Percentiles rank a stretch among this genome's conserved stretches.
Conservation (phyloP, 1,140 invertebrate species). For the Aplysia californica region DNA sequence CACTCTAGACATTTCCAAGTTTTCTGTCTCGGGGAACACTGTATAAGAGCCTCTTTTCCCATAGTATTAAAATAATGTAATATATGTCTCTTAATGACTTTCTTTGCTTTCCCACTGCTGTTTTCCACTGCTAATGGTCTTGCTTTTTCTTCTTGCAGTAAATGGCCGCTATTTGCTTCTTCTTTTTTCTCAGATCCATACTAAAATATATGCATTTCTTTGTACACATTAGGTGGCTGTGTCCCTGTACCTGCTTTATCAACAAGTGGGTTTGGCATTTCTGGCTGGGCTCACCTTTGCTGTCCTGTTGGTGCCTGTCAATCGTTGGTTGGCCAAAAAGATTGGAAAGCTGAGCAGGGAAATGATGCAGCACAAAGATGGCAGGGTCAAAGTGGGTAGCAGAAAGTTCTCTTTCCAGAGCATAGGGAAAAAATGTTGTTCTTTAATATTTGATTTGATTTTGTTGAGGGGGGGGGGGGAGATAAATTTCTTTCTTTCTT, state of each 20-base stretch:
- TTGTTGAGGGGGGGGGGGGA: too few species aligned
- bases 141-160: background rate
- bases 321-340: conserved; percentile 86
- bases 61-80: too few species aligned
- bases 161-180: background rate
- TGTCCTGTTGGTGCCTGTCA: conserved; percentile 93
- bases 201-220: too few species aligned
- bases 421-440: too few species aligned
- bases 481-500: too few species aligned
- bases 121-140: background rate
- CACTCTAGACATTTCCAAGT: too few species aligned
- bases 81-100: too few species aligned
- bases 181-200: background rate
- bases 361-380: conserved; percentile 94
- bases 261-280: conserved; percentile 91
- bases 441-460: too few species aligned
- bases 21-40: too few species aligned
- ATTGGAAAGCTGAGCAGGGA: conserved; percentile 88
- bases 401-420: too few species aligned
- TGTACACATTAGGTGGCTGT: conserved; percentile 33
- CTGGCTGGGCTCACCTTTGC: conserved; percentile 89
- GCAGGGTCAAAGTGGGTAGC: conserved; percentile 77
- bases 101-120: background rate
- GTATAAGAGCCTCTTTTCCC: too few species aligned
- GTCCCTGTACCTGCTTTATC: conserved; percentile 66